Evolutionary conservation across 2,113 vertebrate genomes (phyloP).

Genomic region (Peucedramus taeniatus): DNA sequence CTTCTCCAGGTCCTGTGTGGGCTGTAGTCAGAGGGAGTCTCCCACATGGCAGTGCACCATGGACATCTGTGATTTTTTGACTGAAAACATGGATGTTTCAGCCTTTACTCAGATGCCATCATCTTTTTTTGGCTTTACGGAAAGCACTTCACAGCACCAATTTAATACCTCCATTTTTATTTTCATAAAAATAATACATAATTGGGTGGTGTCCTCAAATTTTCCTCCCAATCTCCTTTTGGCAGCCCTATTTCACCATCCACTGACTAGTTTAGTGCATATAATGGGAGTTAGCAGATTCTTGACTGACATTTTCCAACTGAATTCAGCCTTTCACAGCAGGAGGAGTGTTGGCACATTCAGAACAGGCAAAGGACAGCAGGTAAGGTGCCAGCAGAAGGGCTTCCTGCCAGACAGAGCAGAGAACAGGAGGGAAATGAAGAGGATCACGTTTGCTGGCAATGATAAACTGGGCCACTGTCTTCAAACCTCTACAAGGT

Average conservation of each 20-base stretch:
- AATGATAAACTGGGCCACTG: background rate
- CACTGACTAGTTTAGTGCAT: background rate
- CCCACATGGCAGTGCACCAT: rapidly evolving
- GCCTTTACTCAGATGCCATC: background rate
- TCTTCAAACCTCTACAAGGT: background rate
- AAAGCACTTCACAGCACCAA: background rate
- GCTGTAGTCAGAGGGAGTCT: background rate
- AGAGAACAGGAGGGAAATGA: background rate
- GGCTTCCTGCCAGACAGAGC: background rate
- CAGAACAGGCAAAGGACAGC: background rate
- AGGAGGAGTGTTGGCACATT: background rate
- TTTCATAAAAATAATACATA: background rate
- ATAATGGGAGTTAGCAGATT: background rate
- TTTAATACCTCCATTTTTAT: rapidly evolving
- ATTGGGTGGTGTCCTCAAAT: background rate
- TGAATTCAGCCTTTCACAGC: background rate
- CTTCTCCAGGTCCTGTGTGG: rapidly evolving
- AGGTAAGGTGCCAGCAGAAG: background rate
- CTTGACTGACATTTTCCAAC: background rate
- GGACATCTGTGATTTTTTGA: background rate
- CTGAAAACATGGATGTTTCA: background rate
- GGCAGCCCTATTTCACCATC: background rate
- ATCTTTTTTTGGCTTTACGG: background rate
- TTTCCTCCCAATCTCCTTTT: background rate
- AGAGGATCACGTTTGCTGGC: background rate